Evolutionary conservation across 2,797 vertebrate genomes (phyloP), one percentile per base, ranked within the genome.

Genomic region (Ficedula albicollis): DNA sequence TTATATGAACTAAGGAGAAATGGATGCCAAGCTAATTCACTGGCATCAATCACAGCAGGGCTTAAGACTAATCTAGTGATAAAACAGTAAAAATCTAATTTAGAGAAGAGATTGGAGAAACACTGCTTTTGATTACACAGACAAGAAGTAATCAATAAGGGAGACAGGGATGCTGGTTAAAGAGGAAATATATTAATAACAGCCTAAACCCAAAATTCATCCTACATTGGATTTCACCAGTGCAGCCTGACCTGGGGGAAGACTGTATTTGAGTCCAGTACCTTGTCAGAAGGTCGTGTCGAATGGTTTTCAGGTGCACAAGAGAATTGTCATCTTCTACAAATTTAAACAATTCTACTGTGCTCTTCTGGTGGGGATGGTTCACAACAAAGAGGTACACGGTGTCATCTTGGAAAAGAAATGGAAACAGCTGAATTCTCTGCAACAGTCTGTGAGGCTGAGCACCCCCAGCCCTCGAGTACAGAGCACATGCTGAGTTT

Each of bases 341-440:
- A 96, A 98, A 99, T 89, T 92, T 98, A 95, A 99, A 99, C 82
- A 99, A 75, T 89, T 99, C 99, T n/a, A 99, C 97, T 12, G 98
- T 99, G 95, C 98, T 98, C 70, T 97, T 97, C 70, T 93, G 88
- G 44, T 98, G 95, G 43, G 99, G 99, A 93, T 99, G 99, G 98
- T 98, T 99, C 79, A 99, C 98, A 83, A 99, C 98, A 84, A 99
- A 99, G 55, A 99, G 98, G 95, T 99, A 99, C 43, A 99, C 94
- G 0, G 97, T 91, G 59, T 97, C 95, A 44, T 99, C 99, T 99
- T 96, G 70, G 86, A 78, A 95, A 60, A 58, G 18, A 87, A 87
- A 94, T 0, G 0, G 38, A 63, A 90, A 85, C 19, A 54, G 77
- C 10, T 90, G 54, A 87, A 62, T 49, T 83, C 15, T 55, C 62